phyloP scores from a whole-genome alignment of 2,797 vertebrate genomes.

The Gephyroberyx darwinii region DNA sequence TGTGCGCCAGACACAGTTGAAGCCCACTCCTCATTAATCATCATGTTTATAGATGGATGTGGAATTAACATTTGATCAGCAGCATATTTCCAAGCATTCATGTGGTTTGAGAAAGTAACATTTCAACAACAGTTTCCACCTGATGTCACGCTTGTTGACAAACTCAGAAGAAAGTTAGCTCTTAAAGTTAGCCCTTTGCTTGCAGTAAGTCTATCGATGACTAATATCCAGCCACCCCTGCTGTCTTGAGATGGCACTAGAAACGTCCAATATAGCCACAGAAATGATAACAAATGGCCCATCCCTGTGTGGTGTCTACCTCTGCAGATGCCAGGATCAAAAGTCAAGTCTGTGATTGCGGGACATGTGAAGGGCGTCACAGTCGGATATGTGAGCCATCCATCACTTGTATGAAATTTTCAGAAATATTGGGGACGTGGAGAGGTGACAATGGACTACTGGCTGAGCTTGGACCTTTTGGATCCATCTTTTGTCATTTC shows the following conservation, averaged over 20 bases:
- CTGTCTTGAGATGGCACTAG: neutral
- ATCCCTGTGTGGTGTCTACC: constrained; percentile 14
- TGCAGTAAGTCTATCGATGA: constrained; percentile 3
- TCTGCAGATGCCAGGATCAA: constrained; percentile 25
- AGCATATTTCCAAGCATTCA: constrained; percentile 1
- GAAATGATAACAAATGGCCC: constrained; percentile 22
- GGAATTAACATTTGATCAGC: neutral
- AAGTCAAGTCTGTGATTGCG: constrained; percentile 43
- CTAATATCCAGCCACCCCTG: constrained; percentile 4
- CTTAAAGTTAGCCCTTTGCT: neutral
- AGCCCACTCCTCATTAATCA: neutral
- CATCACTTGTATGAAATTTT: constrained; percentile 39
- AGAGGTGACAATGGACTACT: neutral
- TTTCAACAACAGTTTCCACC: too few relatives aligned
- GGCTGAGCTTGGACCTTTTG: neutral
- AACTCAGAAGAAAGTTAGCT: too few relatives aligned
- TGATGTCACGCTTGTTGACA: too few relatives aligned
- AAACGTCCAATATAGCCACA: constrained; percentile 2
- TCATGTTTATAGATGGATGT: neutral
- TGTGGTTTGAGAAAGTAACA: neutral
- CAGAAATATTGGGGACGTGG: neutral
- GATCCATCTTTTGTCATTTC: neutral
- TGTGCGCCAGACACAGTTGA: neutral
- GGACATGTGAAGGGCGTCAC: constrained; percentile 43
- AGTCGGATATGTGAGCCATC: constrained; percentile 28